These are phyloP conservation scores for Teleogryllus oceanicus DNA, from an alignment of 2,888 invertebrate genomes.

Conservation along the genomic window DNA sequence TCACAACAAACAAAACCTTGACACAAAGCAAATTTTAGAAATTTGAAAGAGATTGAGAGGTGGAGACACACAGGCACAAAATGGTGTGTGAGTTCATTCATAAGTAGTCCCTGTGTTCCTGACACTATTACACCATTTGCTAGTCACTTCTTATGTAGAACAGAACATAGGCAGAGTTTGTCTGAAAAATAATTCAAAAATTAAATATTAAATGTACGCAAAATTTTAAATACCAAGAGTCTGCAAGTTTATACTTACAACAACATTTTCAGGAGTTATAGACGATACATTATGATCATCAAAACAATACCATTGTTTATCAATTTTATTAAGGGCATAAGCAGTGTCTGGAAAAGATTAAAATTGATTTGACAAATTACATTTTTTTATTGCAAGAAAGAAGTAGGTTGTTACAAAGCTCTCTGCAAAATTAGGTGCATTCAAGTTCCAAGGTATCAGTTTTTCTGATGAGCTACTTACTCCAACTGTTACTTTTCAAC, in stretches of 20 bases:
- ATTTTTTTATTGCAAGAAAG: too few species aligned
- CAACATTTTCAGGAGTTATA: constrained; percentile 46
- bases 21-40: too few species aligned
- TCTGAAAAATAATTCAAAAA: constrained; percentile 38
- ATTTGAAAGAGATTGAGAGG: neutral
- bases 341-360: constrained; percentile 50
- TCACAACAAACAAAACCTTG: too few species aligned
- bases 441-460: too few species aligned
- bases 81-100: neutral
- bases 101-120: neutral
- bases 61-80: constrained; percentile 9
- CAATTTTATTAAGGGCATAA: constrained; percentile 49
- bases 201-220: neutral
- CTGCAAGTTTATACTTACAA: constrained; percentile 44
- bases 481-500: too few species aligned
- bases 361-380: neutral
- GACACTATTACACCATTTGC: neutral
- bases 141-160: constrained; percentile 46
- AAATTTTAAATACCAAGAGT: too few species aligned
- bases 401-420: too few species aligned
- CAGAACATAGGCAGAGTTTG: constrained; percentile 52
- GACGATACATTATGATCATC: constrained; percentile 51
- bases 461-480: too few species aligned
- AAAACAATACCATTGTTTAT: constrained; percentile 51
- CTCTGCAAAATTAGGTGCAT: too few species aligned